phyloP scores from a whole-genome alignment of 2,888 invertebrate genomes.

The Erynnis tages region DNA sequence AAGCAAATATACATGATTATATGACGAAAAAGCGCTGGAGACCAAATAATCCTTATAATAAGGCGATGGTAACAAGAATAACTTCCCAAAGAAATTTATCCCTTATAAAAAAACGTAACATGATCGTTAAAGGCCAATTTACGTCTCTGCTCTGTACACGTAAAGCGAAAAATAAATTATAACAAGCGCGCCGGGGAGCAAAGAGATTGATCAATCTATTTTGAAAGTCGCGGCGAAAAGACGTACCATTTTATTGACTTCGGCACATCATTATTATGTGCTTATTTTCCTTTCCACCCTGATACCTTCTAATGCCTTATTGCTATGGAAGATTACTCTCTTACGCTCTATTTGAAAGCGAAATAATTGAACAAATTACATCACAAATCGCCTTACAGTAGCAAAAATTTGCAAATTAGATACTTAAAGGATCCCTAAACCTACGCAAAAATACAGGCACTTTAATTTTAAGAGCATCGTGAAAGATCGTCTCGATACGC shows the following conservation, averaged over 20 bases:
- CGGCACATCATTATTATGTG: conserved; percentile 62
- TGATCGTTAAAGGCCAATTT: conserved; percentile 12
- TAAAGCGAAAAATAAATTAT: conserved; percentile 7
- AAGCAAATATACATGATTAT: no score
- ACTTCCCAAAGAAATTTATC: not conserved
- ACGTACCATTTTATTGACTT: conserved; percentile 49
- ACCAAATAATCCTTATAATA: no score
- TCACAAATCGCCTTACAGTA: conserved; percentile 62
- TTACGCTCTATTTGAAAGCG: conserved; percentile 59
- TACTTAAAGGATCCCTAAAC: conserved; percentile 62
- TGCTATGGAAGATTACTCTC: conserved; percentile 59
- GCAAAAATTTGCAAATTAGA: conserved; percentile 65
- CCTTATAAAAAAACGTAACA: not conserved
- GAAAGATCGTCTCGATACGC: not conserved
- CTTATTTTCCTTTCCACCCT: conserved; percentile 61
- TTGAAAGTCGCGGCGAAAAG: conserved; percentile 19
- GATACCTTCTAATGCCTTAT: conserved; percentile 56
- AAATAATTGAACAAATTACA: conserved; percentile 71
- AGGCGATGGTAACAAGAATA: not conserved
- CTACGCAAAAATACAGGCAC: conserved; percentile 16
- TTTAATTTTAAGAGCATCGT: not conserved
- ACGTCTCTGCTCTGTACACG: not conserved
- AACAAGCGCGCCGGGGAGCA: conserved; percentile 21
- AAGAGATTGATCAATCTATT: conserved; percentile 28
- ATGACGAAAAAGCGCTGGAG: no score